Evolutionary conservation across 2,797 vertebrate genomes (phyloP).

Genomic region (Ceyx erithaca): DNA sequence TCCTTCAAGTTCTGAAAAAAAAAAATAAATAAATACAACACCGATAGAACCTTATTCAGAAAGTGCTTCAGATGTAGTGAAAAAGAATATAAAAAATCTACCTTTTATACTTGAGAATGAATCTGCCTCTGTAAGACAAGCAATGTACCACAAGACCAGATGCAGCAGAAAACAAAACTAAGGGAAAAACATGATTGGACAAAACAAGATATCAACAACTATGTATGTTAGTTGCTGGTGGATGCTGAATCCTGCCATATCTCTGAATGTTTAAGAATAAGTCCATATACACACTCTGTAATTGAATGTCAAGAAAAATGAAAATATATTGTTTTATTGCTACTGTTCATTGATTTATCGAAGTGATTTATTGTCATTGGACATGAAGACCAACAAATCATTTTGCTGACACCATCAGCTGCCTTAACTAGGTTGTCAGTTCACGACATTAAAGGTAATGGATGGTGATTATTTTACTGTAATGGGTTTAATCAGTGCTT

Average conservation of each 20-base stretch:
- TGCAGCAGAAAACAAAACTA: constrained; percentile 4
- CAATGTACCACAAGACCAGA: not conserved
- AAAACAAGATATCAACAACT: constrained; percentile 11
- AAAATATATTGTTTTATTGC: constrained; percentile 86
- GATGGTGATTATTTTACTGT: constrained; percentile 87
- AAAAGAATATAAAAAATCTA: not conserved
- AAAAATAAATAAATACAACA: not conserved
- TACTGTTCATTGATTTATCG: constrained; percentile 83
- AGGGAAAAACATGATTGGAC: not conserved
- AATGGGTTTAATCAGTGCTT: constrained; percentile 87
- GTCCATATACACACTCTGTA: constrained; percentile 76
- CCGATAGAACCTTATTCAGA: not conserved
- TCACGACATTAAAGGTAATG: constrained; percentile 84
- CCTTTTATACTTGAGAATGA: not conserved
- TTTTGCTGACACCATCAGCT: constrained; percentile 83
- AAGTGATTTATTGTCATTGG: constrained; percentile 82
- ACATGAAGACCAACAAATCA: constrained; percentile 80
- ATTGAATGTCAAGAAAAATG: constrained; percentile 86
- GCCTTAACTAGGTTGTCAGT: constrained; percentile 87
- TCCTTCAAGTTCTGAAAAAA: not conserved
- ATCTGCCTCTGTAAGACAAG: not conserved
- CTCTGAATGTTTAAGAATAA: constrained; percentile 79
- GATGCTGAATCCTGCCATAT: constrained; percentile 62
- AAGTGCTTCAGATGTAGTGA: not conserved
- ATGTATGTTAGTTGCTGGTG: constrained; percentile 33